A percentile compares a stretch with the other conserved stretches of the same genome.
Evolutionary conservation across 53 echinoderm and acorn worm species (phyloP).

Genomic region (Actinopyga echinites): DNA sequence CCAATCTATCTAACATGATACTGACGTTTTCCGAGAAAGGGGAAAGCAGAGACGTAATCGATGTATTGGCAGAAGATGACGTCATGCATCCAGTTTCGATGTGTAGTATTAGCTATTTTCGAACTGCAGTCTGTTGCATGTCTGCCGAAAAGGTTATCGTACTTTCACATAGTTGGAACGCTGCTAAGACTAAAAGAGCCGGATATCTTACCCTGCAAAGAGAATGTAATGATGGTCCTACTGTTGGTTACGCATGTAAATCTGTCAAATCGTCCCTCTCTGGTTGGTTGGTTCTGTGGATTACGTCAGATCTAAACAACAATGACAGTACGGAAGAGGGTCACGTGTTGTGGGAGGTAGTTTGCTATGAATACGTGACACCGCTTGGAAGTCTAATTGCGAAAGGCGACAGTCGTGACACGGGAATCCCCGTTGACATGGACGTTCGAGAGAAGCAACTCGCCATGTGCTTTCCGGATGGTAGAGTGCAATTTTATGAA

Average conservation of each 20-base stretch:
- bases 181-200: background rate
- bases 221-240: background rate
- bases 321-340: background rate
- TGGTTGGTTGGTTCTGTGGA: constrained; percentile 35
- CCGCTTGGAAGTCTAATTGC: background rate
- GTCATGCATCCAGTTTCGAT: constrained; percentile 23
- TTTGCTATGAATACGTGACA: constrained; percentile 17
- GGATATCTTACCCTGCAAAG: constrained; percentile 1
- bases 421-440: constrained; percentile 17
- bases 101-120: constrained; percentile 34
- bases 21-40: background rate
- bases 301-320: constrained; percentile 1
- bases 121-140: constrained; percentile 19
- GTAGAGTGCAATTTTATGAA: background rate
- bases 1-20: constrained; percentile 28
- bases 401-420: background rate
- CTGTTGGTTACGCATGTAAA: background rate
- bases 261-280: constrained; percentile 22
- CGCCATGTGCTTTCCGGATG: constrained; percentile 30
- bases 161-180: constrained; percentile 36
- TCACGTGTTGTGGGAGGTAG: constrained; percentile 2
- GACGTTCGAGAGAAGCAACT: constrained; percentile 17
- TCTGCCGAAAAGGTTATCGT: constrained; percentile 6
- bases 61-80: constrained; percentile 7
- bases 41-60: background rate